phyloP scores from a whole-genome alignment of 2,888 invertebrate species.

The Celastrina argiolus region DNA sequence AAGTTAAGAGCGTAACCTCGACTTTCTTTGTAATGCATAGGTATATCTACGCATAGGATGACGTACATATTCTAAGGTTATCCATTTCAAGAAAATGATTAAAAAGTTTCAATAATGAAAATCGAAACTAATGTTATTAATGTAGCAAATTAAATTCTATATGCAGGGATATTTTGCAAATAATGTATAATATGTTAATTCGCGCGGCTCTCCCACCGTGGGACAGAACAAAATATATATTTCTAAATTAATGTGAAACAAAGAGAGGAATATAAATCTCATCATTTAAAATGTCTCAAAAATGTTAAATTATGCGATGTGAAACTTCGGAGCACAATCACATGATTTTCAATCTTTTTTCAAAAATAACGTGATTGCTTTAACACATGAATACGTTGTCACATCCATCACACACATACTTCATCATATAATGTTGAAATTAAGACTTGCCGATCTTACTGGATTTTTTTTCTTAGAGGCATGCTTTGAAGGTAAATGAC shows the following conservation, averaged over 20 bases:
- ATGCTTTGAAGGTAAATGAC: too few species aligned
- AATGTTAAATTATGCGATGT: constrained; percentile 19
- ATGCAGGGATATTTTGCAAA: constrained; percentile 2
- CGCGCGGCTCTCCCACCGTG: constrained; percentile 12
- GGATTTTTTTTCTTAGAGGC: too few species aligned
- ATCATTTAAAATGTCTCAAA: constrained; percentile 15
- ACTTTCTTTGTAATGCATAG: too few species aligned
- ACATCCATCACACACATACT: neutral
- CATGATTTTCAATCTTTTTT: constrained; percentile 7
- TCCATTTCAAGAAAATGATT: too few species aligned
- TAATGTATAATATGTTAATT: constrained; percentile 10
- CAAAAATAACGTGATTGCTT: neutral
- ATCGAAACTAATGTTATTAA: neutral
- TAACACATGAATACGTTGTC: neutral
- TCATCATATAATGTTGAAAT: neutral
- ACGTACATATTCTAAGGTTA: too few species aligned
- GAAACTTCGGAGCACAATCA: constrained; percentile 7
- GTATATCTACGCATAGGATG: too few species aligned
- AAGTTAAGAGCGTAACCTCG: too few species aligned
- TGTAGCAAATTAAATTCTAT: neutral
- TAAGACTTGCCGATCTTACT: too few species aligned
- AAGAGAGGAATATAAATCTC: constrained; percentile 15
- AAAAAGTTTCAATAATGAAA: neutral
- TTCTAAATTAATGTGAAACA: constrained; percentile 21
- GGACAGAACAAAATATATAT: constrained; percentile 15